Evolutionary conservation across 2,888 invertebrate genomes (phyloP).

Genomic region (Pterobdella sp.): DNA sequence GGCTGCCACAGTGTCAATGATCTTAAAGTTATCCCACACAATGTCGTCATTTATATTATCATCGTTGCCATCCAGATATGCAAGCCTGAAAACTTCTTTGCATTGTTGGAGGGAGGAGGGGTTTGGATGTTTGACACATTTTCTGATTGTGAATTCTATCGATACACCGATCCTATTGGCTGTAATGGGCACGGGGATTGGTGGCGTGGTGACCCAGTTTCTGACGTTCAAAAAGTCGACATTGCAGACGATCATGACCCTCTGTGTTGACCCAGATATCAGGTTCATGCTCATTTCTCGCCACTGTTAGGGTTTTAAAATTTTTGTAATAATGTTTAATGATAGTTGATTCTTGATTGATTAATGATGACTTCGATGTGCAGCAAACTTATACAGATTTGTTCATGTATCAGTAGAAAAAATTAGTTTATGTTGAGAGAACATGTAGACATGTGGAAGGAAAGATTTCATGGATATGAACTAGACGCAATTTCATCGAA

Average conservation of each 20-base stretch:
- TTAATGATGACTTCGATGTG: no score
- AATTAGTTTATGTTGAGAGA: no score
- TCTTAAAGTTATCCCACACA: constrained; percentile 13
- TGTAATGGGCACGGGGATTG: background rate
- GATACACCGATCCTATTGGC: constrained; percentile 14
- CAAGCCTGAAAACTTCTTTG: constrained; percentile 24
- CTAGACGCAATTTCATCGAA: no score
- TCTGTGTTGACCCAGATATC: background rate
- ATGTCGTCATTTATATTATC: background rate
- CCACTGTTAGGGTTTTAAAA: constrained; percentile 3
- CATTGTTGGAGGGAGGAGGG: constrained; percentile 14
- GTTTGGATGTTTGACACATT: background rate
- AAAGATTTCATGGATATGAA: no score
- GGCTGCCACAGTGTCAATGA: constrained; percentile 22
- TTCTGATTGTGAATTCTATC: constrained; percentile 13
- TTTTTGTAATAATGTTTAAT: background rate
- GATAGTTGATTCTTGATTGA: no score
- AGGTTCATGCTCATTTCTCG: constrained; percentile 4
- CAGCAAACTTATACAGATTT: no score
- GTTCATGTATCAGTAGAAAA: no score
- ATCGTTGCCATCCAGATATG: background rate
- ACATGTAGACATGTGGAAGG: no score
- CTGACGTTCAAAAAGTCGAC: constrained; percentile 13
- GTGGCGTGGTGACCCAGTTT: constrained; percentile 22
- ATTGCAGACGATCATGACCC: constrained; percentile 25